Evolutionary conservation across 1,140 invertebrate species (phyloP).

Genomic region (Zophobas morio): DNA sequence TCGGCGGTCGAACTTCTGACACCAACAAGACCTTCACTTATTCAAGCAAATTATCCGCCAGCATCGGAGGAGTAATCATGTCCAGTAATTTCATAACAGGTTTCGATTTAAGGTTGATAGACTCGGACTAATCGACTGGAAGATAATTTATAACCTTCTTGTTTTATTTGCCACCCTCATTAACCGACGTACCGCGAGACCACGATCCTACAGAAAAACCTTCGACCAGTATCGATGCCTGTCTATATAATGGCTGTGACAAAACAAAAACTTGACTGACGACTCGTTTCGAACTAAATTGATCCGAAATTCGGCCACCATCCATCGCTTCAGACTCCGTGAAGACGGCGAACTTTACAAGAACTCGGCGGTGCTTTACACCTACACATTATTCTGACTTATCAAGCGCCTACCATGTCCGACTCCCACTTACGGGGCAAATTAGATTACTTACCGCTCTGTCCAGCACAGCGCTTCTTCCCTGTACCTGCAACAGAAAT

Average conservation of each 20-base stretch:
- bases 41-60: slow-evolving; percentile 63
- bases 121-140: slow-evolving; percentile 62
- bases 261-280: slow-evolving; percentile 59
- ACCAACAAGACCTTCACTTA: slow-evolving; percentile 48
- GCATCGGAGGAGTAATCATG: slow-evolving; percentile 61
- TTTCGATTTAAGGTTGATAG: slow-evolving; percentile 66
- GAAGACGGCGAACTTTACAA: slow-evolving; percentile 26
- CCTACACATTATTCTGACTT: slow-evolving; percentile 50
- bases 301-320: slow-evolving; percentile 53
- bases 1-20: slow-evolving; percentile 46
- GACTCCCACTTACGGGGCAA: slow-evolving; percentile 52
- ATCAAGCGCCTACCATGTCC: slow-evolving; percentile 53
- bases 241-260: slow-evolving; percentile 57
- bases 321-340: not conserved
- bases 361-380: slow-evolving; percentile 44
- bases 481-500: slow-evolving; percentile 62
- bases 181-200: slow-evolving; percentile 57
- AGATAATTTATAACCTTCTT: slow-evolving; percentile 65
- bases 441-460: slow-evolving; percentile 61
- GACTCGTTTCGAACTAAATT: slow-evolving; percentile 52
- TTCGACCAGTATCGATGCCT: slow-evolving; percentile 57
- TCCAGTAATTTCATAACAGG: slow-evolving; percentile 66
- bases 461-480: slow-evolving; percentile 63
- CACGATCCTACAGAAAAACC: slow-evolving; percentile 55
- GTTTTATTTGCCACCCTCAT: slow-evolving; percentile 66